A percentile compares a stretch with the other conserved stretches of the same genome.
These are phyloP conservation scores for Phalacrocorax carbo DNA, from an alignment of 2,113 vertebrate species.

Conservation along the genomic window DNA sequence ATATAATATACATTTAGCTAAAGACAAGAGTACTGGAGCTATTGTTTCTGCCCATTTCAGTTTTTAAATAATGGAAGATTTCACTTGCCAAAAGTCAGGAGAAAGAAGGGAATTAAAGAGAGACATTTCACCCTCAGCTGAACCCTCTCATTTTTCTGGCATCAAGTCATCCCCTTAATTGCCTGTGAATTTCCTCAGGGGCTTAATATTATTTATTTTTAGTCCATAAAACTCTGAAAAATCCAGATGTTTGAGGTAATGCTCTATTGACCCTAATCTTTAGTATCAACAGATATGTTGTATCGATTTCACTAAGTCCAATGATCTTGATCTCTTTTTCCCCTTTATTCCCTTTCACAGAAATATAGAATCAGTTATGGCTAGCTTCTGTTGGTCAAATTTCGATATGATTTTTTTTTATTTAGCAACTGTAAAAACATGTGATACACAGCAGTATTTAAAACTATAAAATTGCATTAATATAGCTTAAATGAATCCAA, in stretches of 20 bases:
- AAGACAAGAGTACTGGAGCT: not conserved
- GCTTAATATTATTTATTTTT: constrained; percentile 15
- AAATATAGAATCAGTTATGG: not conserved
- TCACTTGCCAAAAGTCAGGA: not conserved
- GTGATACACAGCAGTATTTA: not conserved
- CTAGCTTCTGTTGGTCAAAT: not conserved
- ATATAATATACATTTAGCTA: not conserved
- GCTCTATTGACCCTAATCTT: not conserved
- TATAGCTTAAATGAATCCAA: not conserved
- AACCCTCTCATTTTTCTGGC: constrained; percentile 6
- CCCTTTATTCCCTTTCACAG: not conserved
- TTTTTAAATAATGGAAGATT: not conserved
- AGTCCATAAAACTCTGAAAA: not conserved
- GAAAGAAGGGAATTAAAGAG: not conserved
- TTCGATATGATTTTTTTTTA: not conserved
- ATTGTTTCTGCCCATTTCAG: not conserved
- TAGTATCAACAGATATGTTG: not conserved
- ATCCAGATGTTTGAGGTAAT: not conserved
- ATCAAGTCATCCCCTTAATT: not conserved
- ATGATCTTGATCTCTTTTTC: not conserved
- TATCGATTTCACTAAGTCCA: not conserved
- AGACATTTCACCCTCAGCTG: not conserved
- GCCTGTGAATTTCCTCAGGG: not conserved
- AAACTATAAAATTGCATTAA: not conserved
- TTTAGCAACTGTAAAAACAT: not conserved